Conservation (phyloP, 2,888 invertebrate genomes). For the Electrophaes corylata region DNA sequence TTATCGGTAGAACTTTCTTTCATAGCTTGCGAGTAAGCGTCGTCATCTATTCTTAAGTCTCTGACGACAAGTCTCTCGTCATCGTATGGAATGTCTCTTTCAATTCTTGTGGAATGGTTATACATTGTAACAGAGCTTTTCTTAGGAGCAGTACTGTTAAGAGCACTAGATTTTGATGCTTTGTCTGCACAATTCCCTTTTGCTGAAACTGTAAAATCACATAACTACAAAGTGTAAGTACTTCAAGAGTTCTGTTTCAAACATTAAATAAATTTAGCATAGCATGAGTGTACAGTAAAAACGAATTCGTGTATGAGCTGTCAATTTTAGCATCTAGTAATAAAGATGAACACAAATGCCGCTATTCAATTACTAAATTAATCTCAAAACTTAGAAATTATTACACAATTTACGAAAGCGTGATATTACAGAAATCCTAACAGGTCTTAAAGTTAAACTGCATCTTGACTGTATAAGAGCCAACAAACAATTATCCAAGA, state of each 20-base stretch:
- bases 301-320: no score
- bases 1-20: constrained; percentile 51
- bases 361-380: not conserved
- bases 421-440: not conserved
- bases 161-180: constrained; percentile 41
- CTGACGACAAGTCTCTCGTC: constrained; percentile 58
- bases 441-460: not conserved
- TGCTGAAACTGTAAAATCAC: constrained; percentile 46
- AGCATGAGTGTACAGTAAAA: not conserved
- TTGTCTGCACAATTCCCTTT: constrained; percentile 46
- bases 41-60: constrained; percentile 58
- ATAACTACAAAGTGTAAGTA: not conserved
- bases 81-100: constrained; percentile 51
- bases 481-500: no score
- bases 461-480: no score
- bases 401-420: not conserved
- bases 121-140: constrained; percentile 67
- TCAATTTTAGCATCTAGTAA: no score
- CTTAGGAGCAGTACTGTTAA: constrained; percentile 44
- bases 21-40: constrained; percentile 72
- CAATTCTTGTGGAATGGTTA: constrained; percentile 68
- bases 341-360: not conserved
- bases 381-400: not conserved
- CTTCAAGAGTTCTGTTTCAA: not conserved
- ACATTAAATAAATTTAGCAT: constrained; percentile 1